Percentiles rank a stretch among this genome's conserved stretches.
Conservation (phyloP, 2,888 invertebrate genomes). For the Cryptosula pallasiana region DNA sequence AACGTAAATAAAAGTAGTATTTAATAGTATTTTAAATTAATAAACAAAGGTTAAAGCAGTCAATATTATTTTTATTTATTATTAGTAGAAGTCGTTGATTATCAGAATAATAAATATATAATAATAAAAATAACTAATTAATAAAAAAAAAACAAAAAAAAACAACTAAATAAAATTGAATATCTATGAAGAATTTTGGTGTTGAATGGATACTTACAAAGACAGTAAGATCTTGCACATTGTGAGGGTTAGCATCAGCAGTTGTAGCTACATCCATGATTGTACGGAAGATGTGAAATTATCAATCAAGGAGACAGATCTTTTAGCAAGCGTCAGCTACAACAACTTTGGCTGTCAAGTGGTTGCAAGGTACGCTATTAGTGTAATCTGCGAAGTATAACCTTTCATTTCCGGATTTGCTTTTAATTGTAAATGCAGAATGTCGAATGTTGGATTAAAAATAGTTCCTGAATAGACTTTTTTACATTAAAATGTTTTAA, state of each 20-base stretch:
- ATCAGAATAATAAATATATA: not conserved
- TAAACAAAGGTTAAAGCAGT: too few species aligned
- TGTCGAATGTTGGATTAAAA: too few species aligned
- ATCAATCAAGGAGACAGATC: too few species aligned
- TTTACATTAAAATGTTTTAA: too few species aligned
- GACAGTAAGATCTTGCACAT: slow-evolving; percentile 86
- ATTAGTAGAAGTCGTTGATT: not conserved
- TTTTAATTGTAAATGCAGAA: too few species aligned
- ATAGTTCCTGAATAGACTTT: too few species aligned
- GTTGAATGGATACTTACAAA: slow-evolving; percentile 66
- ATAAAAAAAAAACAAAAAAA: not conserved
- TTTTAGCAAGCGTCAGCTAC: not conserved
- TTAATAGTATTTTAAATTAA: too few species aligned
- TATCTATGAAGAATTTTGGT: not conserved
- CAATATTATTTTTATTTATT: too few species aligned
- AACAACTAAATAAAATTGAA: not conserved
- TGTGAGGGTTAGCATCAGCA: slow-evolving; percentile 68
- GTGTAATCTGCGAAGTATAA: not conserved
- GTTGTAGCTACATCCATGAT: slow-evolving; percentile 13
- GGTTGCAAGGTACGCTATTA: slow-evolving; percentile 21
- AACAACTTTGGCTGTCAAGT: not conserved
- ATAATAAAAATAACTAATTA: too few species aligned
- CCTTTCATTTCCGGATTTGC: too few species aligned
- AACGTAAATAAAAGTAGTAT: too few species aligned
- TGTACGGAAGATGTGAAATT: not conserved